phyloP scores from a whole-genome alignment of 2,113 vertebrate genomes.

The Periophthalmus modestus region DNA sequence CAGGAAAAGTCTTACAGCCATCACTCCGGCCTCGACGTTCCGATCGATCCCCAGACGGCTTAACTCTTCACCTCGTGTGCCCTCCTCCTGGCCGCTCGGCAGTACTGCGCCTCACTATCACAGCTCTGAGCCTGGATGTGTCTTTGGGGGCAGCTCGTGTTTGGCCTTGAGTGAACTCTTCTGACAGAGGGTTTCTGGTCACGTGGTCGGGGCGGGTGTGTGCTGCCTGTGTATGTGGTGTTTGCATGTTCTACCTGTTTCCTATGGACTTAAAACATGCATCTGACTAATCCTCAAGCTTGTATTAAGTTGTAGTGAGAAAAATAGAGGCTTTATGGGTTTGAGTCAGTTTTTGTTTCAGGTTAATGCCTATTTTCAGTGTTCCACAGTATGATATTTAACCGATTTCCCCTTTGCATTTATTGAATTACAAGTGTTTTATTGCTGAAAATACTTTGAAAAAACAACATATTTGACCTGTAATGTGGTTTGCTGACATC shows the following conservation, averaged over 20 bases:
- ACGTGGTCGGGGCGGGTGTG: background rate
- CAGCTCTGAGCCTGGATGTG: conserved; percentile 12
- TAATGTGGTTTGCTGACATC: no score
- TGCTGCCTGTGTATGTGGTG: background rate
- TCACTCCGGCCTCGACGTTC: conserved; percentile 9
- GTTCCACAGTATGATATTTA: no score
- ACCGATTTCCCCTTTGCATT: no score
- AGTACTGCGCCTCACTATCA: conserved; percentile 27
- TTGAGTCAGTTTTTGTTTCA: no score
- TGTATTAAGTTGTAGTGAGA: no score
- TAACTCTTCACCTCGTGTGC: conserved; percentile 36
- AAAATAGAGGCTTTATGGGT: no score
- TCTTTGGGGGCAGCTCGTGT: background rate
- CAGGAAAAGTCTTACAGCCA: conserved; percentile 15
- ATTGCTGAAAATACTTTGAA: no score
- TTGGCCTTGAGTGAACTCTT: conserved; percentile 17
- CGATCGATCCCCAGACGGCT: conserved; percentile 46
- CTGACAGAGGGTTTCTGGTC: background rate
- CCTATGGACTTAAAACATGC: no score
- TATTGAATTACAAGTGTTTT: no score
- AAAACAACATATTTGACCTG: no score
- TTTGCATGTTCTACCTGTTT: background rate
- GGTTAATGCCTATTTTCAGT: no score
- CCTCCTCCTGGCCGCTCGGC: conserved; percentile 1
- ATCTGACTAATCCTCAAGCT: no score